A percentile compares a stretch with the other conserved stretches of the same genome.
These are phyloP conservation scores for Hirundo rustica DNA, from an alignment of 2,797 vertebrate genomes.

Conservation along the genomic window DNA sequence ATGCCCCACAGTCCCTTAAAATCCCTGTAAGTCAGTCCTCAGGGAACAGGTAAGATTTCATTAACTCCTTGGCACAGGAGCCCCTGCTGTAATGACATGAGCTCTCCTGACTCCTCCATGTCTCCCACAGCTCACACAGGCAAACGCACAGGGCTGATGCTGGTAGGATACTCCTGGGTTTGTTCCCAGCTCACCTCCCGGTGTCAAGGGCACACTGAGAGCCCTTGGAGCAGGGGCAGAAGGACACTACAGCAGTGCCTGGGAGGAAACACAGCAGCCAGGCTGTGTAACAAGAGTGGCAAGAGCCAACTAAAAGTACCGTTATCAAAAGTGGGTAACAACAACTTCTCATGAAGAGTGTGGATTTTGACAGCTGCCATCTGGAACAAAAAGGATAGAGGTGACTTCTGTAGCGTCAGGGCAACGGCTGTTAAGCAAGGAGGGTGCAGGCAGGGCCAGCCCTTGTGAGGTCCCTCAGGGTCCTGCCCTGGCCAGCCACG, in stretches of 20 bases:
- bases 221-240: not conserved
- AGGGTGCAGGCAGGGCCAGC: not conserved
- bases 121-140: not conserved
- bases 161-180: not conserved
- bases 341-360: not conserved
- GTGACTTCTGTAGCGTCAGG: not conserved
- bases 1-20: not conserved
- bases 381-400: not conserved
- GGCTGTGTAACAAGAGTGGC: not conserved
- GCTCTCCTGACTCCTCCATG: not conserved
- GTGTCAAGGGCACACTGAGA: not conserved
- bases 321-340: not conserved
- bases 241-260: not conserved
- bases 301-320: not conserved
- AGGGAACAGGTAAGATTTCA: not conserved
- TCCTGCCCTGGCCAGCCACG: not conserved
- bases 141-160: not conserved
- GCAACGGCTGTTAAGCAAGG: not conserved
- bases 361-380: not conserved
- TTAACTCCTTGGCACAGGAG: not conserved
- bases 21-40: not conserved
- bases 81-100: not conserved
- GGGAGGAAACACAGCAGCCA: not conserved
- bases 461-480: rapidly evolving
- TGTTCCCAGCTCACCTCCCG: not conserved